phyloP scores from a whole-genome alignment of 2,888 invertebrate genomes.

The Neoaliturus tenellus region DNA sequence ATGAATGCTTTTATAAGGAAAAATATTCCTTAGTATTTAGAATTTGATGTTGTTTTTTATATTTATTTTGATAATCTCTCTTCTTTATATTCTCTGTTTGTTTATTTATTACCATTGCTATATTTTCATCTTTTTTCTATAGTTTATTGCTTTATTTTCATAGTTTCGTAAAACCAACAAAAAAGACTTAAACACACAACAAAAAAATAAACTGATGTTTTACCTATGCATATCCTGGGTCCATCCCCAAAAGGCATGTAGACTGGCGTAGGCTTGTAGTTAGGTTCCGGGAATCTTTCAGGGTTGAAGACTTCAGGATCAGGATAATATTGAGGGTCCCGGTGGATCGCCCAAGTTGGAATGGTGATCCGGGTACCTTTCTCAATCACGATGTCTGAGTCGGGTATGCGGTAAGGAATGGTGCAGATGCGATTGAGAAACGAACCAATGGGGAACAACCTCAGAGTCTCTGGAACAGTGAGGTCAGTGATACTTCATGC shows the following conservation, averaged over 20 bases:
- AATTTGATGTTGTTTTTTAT: too few relatives aligned
- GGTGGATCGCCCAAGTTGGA: conserved; percentile 12
- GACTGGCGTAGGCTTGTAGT: conserved; percentile 32
- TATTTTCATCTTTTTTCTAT: too few relatives aligned
- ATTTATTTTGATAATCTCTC: too few relatives aligned
- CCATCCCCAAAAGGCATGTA: conserved; percentile 45
- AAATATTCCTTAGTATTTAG: too few relatives aligned
- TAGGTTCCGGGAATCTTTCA: conserved; percentile 18
- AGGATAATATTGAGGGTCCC: conserved; percentile 10
- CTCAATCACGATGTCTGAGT: conserved; percentile 12
- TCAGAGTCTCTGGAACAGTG: conserved; percentile 31
- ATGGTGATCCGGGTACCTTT: conserved; percentile 24
- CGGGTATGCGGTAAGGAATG: not conserved
- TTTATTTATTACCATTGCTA: too few relatives aligned
- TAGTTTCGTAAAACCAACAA: not conserved
- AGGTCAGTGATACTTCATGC: too few relatives aligned
- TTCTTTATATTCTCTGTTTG: too few relatives aligned
- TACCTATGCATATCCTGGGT: conserved; percentile 39
- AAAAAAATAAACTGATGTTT: not conserved
- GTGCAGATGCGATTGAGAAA: not conserved
- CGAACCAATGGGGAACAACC: not conserved
- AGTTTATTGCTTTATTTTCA: too few relatives aligned
- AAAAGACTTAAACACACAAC: not conserved
- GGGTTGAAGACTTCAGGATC: conserved; percentile 36
- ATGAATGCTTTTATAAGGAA: too few relatives aligned